Evolutionary conservation across 2,888 invertebrate species (phyloP).

Genomic region (Chirona hameri): DNA sequence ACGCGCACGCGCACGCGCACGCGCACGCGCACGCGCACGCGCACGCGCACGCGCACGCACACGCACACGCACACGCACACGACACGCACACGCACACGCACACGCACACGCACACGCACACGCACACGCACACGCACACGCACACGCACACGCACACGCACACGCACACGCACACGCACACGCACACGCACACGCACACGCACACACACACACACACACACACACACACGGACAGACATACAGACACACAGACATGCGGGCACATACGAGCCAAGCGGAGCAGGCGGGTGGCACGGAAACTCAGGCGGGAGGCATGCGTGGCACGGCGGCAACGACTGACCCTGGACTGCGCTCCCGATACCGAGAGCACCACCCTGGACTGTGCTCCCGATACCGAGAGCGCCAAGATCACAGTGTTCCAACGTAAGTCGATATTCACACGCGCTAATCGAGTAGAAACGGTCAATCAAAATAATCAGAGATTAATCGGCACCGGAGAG

Average conservation of each 20-base stretch:
- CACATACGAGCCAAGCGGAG: not conserved
- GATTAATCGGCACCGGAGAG: not conserved
- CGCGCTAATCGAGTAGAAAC: not conserved
- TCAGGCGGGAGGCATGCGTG: not conserved
- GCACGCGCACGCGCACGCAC: not conserved
- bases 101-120: not conserved
- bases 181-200: not conserved
- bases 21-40: not conserved
- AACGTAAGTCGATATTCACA: not conserved
- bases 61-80: not conserved
- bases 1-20: not conserved
- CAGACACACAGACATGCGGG: not conserved
- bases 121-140: not conserved
- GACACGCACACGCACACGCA: not conserved
- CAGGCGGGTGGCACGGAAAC: not conserved
- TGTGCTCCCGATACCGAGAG: not conserved
- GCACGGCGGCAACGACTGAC: not conserved
- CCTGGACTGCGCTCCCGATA: not conserved
- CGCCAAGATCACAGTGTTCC: too few species aligned
- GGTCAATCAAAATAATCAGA: not conserved
- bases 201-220: not conserved
- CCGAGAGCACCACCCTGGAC: not conserved
- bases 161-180: not conserved
- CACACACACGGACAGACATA: not conserved
- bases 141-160: not conserved